Conservation (phyloP, 1,140 invertebrate species). For the Drosophila sechellia region DNA sequence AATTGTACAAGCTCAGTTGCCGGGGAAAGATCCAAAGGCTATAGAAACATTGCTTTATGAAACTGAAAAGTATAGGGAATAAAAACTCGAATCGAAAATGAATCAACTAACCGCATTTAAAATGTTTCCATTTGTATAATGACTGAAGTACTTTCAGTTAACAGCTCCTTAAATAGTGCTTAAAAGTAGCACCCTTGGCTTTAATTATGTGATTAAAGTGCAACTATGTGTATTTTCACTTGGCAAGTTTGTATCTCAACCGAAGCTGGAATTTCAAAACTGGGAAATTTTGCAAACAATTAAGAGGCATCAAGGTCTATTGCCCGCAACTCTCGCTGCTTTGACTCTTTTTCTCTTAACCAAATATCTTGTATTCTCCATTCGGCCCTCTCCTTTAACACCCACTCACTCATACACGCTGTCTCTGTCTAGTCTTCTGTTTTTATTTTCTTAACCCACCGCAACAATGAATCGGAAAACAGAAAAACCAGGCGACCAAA, state of each 20-base stretch:
- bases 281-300: conserved; percentile 5
- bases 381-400: not conserved
- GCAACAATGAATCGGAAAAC: conserved; percentile 37
- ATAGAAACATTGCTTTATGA: too few relatives aligned
- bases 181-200: not conserved
- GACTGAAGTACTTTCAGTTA: not conserved
- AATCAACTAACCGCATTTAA: not conserved
- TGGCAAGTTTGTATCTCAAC: not conserved
- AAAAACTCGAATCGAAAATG: too few relatives aligned
- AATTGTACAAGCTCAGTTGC: too few relatives aligned
- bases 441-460: conserved; percentile 37
- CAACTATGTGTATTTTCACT: too few relatives aligned
- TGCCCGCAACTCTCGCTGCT: not conserved
- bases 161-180: not conserved
- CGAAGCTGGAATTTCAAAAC: not conserved
- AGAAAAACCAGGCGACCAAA: conserved; percentile 32
- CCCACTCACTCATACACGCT: conserved; percentile 15
- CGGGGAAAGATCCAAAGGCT: too few relatives aligned
- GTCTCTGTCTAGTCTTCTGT: conserved; percentile 12
- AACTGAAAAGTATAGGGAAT: too few relatives aligned
- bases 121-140: not conserved
- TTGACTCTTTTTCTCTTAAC: not conserved
- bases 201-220: not conserved
- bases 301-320: conserved; percentile 14
- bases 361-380: not conserved